These are phyloP conservation scores for Callipepla californica DNA, from an alignment of 2,113 vertebrate genomes.

Conservation along the genomic window DNA sequence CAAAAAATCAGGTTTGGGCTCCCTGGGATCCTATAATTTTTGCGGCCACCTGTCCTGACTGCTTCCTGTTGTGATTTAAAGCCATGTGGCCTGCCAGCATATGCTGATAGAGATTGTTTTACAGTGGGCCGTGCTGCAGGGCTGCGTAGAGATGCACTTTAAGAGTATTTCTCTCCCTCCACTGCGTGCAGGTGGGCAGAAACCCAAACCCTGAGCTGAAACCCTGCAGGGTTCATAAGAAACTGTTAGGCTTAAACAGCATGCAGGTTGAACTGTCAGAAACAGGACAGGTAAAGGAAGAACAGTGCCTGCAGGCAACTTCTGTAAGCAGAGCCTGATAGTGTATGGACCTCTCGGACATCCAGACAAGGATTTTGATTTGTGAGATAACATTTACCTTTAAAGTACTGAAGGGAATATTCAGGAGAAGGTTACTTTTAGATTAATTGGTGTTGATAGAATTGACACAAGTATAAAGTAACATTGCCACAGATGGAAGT, in stretches of 20 bases:
- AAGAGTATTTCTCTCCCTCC: neutral
- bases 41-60: conserved; percentile 45
- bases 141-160: neutral
- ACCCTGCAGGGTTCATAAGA: accelerated
- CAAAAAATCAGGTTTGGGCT: conserved; percentile 20
- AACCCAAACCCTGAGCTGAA: neutral
- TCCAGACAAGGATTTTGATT: conserved; percentile 13
- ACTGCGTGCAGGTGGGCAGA: neutral
- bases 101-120: neutral
- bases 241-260: neutral
- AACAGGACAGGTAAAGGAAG: neutral
- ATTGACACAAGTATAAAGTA: neutral
- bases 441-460: conserved; percentile 36
- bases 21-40: conserved; percentile 23
- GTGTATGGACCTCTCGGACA: neutral
- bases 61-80: conserved; percentile 61
- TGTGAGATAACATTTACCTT: neutral
- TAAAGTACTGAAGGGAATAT: neutral
- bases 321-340: neutral
- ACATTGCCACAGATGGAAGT: neutral
- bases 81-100: neutral
- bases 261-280: neutral
- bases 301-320: neutral
- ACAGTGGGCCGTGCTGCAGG: neutral
- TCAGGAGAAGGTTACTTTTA: conserved; percentile 21